A percentile compares a stretch with the other conserved stretches of the same genome.
Evolutionary conservation across 1,140 invertebrate genomes (phyloP).

Genomic region (Drosophila ohnishii): DNA sequence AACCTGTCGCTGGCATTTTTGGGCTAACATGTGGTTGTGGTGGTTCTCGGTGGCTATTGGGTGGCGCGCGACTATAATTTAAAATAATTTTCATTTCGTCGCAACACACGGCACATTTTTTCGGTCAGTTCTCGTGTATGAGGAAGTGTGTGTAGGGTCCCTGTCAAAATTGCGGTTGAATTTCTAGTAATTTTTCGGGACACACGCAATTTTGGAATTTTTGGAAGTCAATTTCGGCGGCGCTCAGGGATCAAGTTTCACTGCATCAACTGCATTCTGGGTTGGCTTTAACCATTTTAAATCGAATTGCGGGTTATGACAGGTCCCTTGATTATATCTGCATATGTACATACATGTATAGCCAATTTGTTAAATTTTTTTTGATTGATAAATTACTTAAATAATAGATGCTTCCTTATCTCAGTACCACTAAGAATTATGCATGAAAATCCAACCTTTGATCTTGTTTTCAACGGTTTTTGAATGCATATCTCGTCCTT

Average conservation of each 20-base stretch:
- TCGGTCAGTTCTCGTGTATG: constrained; percentile 1
- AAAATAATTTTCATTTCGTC: constrained; percentile 63
- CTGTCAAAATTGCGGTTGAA: constrained; percentile 37
- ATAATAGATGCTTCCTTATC: too few species aligned
- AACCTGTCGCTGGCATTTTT: constrained; percentile 60
- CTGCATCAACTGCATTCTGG: constrained; percentile 26
- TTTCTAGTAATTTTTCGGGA: constrained; percentile 23
- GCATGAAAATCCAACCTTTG: neutral
- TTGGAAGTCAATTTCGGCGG: constrained; percentile 39
- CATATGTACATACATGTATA: too few species aligned
- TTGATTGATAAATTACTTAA: too few species aligned
- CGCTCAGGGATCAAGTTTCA: neutral
- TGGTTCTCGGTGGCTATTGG: neutral
- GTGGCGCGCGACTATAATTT: constrained; percentile 54
- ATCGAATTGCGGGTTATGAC: constrained; percentile 18
- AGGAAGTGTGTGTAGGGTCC: neutral
- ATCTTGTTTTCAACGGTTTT: neutral
- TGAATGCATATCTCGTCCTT: neutral
- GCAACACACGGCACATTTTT: constrained; percentile 24
- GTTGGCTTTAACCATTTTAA: constrained; percentile 61
- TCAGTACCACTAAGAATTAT: neutral
- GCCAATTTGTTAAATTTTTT: too few species aligned
- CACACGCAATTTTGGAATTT: constrained; percentile 24
- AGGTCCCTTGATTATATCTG: neutral
- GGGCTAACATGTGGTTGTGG: constrained; percentile 62